Base-by-base conservation (phyloP, 2,113 vertebrate genomes). In the Colius striatus region DNA sequence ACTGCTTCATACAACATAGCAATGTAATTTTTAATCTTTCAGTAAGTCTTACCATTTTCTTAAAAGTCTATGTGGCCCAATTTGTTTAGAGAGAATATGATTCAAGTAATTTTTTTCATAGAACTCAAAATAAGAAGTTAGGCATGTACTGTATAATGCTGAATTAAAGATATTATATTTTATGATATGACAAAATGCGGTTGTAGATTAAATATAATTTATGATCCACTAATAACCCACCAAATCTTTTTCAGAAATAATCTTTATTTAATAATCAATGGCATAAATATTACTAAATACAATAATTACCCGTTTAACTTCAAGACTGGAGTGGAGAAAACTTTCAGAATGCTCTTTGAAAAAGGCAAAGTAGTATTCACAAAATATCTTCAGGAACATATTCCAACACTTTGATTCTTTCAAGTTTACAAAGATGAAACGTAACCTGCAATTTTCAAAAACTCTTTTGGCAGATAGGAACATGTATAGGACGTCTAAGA, bases 61-160 rank as follows among this genome's bases (percentile, higher is more conserved):
- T 76, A 57, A n/a, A 72, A 82, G 13, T 51, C 5, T 0, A 2
- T 26, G 9, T 50, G 57, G 6, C 19, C 18, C 16, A 57, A 30
- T 25, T 55, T 74, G 19, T 67, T 84, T 63, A 60, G 26, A 50
- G 9, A 65, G 1, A 50, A 84, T 9, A 4, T 50, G 5, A 11
- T 66, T 50, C 5, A 48, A 74, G 11, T 20, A 51, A 38, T 48
- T 76, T 65, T 54, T n/a, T 27, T 84, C 4, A 47, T 4, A 68
- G 29, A 90, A 85, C 61, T 63, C 3, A 60, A 90, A 75, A 60
- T 45, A 60, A 9, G 15, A 82, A 32, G 2, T 58, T 21, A 75
- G 15, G 9, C 4, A 38, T 1, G 0, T 29, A 61, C 2, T 5
- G 23, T 65, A 54, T n/a, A 11, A 71, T 19, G 5, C 3, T 4